These are phyloP conservation scores for Scaptomyza hsui DNA, from an alignment of 1,140 invertebrate genomes.

Conservation along the genomic window DNA sequence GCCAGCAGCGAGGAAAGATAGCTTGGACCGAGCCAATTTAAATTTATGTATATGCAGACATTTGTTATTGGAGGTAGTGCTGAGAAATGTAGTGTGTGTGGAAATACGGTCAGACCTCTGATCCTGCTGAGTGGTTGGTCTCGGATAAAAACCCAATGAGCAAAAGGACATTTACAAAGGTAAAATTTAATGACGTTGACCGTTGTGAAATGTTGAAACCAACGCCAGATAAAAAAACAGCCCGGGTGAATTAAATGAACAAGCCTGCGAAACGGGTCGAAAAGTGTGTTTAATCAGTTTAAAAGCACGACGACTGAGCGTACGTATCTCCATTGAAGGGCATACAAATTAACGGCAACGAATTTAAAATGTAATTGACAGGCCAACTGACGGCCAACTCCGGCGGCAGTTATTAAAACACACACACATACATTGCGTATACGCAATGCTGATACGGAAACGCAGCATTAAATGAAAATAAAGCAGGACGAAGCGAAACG, in stretches of 20 bases:
- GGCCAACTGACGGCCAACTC: constrained; percentile 62
- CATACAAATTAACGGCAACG: constrained; percentile 78
- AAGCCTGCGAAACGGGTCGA: constrained; percentile 19
- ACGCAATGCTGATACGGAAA: constrained; percentile 69
- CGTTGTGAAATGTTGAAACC: constrained; percentile 20
- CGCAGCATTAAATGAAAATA: constrained; percentile 78
- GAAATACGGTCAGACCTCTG: constrained; percentile 24
- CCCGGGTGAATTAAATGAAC: constrained; percentile 61
- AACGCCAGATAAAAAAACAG: constrained; percentile 48
- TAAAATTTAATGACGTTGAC: constrained; percentile 73
- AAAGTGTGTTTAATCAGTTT: constrained; percentile 75
- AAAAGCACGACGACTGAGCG: constrained; percentile 63
- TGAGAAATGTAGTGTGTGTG: constrained; percentile 42
- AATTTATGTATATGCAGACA: constrained; percentile 62
- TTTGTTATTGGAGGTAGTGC: constrained; percentile 47
- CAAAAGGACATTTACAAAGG: constrained; percentile 63
- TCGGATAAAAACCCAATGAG: constrained; percentile 56
- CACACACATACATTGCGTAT: constrained; percentile 73
- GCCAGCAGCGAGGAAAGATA: constrained; percentile 31
- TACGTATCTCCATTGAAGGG: constrained; percentile 17
- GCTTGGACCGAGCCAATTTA: constrained; percentile 69
- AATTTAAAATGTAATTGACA: constrained; percentile 83
- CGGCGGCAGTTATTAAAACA: constrained; percentile 76
- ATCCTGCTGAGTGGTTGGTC: constrained; percentile 20
- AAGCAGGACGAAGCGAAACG: constrained; percentile 47